Evolutionary conservation across 2,113 vertebrate species (phyloP), one percentile per base, ranked within the genome.

Genomic region (Phrynosoma platyrhinos): DNA sequence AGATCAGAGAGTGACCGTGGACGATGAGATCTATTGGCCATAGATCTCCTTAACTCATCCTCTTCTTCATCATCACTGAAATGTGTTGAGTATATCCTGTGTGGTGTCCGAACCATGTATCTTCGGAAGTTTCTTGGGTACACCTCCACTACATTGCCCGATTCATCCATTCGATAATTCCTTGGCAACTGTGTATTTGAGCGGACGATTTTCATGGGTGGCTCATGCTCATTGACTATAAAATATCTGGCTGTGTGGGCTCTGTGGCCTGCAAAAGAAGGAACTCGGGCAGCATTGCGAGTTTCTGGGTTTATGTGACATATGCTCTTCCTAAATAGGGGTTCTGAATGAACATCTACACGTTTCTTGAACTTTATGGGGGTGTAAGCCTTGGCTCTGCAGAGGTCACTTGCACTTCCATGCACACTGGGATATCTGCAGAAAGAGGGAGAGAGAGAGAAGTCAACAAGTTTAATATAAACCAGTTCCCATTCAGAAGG

Each of bases 61-160:
- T 96, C 97, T 0, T 97, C 97, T 3, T 97, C 98, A 32, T 98
- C 97, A 80, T 98, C 97, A 5, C 96, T 98, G n/a, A 96, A 93
- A 91, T 96, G 97, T 27, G 97, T 96, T 30, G 97, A 97, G 25
- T 94, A 93, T 12, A 94, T 90, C 64, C 95, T 93, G 30, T 90
- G 95, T 1, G 96, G 88, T 0, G 91, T 86, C 64, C 92, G 93
- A 47, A 97, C 82, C 13, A 96, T 69, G 0, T 97, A 98, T 18
- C 93, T 96, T n/a, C 97, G 96, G 52, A 96, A 0, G 2, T 95
- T 97, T 55, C 94, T 96, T 2, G 98, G 97, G n/a, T 97, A 97
- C 68, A 98, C 68, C 91, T 98, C 98, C 9, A 98, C 94, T 0
- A 98, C 82, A 4, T 98, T 97, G 1, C 95, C 84, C 0, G 96